phyloP scores from a whole-genome alignment of 2,113 vertebrate species.

The Brachyistius frenatus region DNA sequence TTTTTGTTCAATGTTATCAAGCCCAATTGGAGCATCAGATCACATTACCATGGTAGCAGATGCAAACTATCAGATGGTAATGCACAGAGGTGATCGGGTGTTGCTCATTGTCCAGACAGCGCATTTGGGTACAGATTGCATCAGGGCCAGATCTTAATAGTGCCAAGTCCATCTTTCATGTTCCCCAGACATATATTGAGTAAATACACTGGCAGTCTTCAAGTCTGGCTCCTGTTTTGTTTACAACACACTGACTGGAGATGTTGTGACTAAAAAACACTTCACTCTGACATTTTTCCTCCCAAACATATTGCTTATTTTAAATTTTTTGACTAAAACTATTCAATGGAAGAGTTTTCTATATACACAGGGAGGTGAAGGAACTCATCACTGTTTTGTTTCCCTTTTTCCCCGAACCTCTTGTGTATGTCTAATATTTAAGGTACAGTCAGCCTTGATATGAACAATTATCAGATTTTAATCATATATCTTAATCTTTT shows the following conservation, averaged over 20 bases:
- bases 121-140: conserved; percentile 24
- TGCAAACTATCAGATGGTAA: conserved; percentile 32
- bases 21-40: background rate
- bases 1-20: conserved; percentile 14
- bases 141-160: conserved; percentile 22
- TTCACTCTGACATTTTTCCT: background rate
- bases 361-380: background rate
- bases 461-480: conserved; percentile 68
- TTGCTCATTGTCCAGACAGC: conserved; percentile 29
- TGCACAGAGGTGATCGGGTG: conserved; percentile 16
- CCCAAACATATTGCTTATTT: background rate
- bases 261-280: conserved; percentile 4
- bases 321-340: background rate
- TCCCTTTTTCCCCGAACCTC: background rate
- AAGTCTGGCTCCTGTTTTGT: conserved; percentile 7
- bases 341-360: background rate
- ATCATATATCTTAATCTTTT: conserved; percentile 71
- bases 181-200: conserved; percentile 5
- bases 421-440: conserved; percentile 22
- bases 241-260: background rate
- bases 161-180: background rate
- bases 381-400: conserved; percentile 5
- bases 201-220: background rate
- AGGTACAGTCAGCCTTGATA: conserved; percentile 42
- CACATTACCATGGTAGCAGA: conserved; percentile 18